phyloP scores from a whole-genome alignment of 2,113 vertebrate genomes.

The Ginglymostoma cirratum region DNA sequence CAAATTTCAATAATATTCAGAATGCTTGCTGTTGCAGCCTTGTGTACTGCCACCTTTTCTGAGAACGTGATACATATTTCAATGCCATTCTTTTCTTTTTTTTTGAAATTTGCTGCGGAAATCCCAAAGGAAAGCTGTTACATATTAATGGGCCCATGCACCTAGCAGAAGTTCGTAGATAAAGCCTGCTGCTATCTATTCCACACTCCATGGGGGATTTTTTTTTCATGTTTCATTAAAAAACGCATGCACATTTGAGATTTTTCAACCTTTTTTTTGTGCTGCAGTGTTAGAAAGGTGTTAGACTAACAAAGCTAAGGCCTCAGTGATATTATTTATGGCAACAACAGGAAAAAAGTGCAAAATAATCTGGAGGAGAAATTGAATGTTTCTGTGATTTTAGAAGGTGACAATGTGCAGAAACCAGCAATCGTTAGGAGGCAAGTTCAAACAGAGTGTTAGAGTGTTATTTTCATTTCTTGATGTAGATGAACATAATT shows the following conservation, averaged over 20 bases:
- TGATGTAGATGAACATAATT: background rate
- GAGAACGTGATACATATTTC: background rate
- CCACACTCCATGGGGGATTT: background rate
- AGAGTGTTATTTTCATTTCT: background rate
- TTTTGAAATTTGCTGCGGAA: slow-evolving; percentile 31
- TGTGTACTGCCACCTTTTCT: background rate
- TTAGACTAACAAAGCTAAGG: background rate
- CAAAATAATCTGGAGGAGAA: background rate
- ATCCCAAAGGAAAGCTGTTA: slow-evolving; percentile 13
- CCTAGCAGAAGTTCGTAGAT: slow-evolving; percentile 30
- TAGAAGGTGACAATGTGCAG: background rate
- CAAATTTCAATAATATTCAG: background rate
- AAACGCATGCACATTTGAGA: background rate
- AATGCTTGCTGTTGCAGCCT: background rate
- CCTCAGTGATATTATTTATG: slow-evolving; percentile 11
- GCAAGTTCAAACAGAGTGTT: background rate
- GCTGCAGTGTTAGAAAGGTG: background rate
- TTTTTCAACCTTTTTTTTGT: background rate
- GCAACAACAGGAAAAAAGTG: background rate
- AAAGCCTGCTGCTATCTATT: background rate
- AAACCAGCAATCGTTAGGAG: background rate
- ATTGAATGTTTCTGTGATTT: background rate
- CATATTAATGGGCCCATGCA: slow-evolving; percentile 34
- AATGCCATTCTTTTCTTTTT: background rate
- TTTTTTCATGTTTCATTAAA: background rate